phyloP scores from a whole-genome alignment of 2,888 invertebrate species.

The Carcina quercana region DNA sequence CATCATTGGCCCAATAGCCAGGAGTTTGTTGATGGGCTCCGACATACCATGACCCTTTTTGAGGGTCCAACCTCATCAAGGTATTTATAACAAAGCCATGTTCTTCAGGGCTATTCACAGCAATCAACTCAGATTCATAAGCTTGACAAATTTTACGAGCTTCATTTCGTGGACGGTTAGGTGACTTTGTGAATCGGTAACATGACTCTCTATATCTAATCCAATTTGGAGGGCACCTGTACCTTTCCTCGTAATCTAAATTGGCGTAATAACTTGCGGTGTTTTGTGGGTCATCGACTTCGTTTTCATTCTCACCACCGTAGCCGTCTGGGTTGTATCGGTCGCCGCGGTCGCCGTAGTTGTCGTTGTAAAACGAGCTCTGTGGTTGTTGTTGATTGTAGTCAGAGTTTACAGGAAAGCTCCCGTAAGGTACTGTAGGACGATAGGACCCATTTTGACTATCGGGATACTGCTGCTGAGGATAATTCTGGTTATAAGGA shows the following conservation, averaged over 20 bases:
- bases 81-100: conserved; percentile 90
- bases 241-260: conserved; percentile 58
- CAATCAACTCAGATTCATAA: conserved; percentile 85
- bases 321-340: conserved; percentile 44
- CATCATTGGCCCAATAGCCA: conserved; percentile 88
- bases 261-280: conserved; percentile 56
- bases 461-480: conserved; percentile 34
- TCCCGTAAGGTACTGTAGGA: conserved; percentile 57
- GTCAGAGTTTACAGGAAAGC: conserved; percentile 52
- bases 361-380: conserved; percentile 56
- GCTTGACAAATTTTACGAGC: conserved; percentile 90
- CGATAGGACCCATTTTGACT: conserved; percentile 37
- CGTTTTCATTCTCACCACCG: conserved; percentile 47
- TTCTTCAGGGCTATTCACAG: conserved; percentile 88
- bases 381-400: conserved; percentile 39
- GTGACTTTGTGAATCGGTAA: conserved; percentile 93
- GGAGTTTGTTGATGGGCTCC: conserved; percentile 84
- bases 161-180: conserved; percentile 84
- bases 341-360: conserved; percentile 27
- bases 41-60: conserved; percentile 90
- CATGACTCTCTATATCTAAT: conserved; percentile 86
- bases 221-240: conserved; percentile 90
- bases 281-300: conserved; percentile 55
- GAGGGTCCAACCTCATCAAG: conserved; percentile 87
- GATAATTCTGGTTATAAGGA: conserved; percentile 48